These are phyloP conservation scores for Argentina silus DNA, from an alignment of 2,797 vertebrate species.

Conservation along the genomic window DNA sequence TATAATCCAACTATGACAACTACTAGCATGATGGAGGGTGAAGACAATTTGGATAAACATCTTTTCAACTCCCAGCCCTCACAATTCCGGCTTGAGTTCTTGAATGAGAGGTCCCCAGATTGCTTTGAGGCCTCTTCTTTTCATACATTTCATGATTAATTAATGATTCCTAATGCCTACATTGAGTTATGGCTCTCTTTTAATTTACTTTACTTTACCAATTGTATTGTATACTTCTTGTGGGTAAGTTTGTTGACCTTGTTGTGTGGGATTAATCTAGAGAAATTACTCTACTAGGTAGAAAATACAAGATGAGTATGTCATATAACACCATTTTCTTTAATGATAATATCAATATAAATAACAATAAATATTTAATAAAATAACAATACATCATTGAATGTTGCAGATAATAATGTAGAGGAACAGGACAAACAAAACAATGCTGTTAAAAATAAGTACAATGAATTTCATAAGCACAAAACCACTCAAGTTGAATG, in stretches of 20 bases:
- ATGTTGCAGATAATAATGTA: neutral
- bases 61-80: neutral
- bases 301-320: neutral
- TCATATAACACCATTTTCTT: neutral
- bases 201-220: neutral
- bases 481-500: slow-evolving; percentile 3
- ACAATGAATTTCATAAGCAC: neutral
- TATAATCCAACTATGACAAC: slow-evolving; percentile 64
- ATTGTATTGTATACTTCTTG: neutral
- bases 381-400: neutral
- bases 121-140: neutral
- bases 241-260: neutral
- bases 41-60: neutral
- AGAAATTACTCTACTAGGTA: neutral
- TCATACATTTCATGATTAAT: slow-evolving; percentile 4
- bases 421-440: neutral
- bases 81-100: slow-evolving; percentile 13
- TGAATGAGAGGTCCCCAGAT: neutral
- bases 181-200: neutral
- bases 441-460: neutral
- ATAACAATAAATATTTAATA: neutral
- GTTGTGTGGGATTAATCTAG: neutral
- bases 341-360: neutral
- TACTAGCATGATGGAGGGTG: neutral
- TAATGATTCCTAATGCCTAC: neutral